Evolutionary conservation across 1,140 invertebrate species (phyloP).

Genomic region (Pectinophora gossypiella): DNA sequence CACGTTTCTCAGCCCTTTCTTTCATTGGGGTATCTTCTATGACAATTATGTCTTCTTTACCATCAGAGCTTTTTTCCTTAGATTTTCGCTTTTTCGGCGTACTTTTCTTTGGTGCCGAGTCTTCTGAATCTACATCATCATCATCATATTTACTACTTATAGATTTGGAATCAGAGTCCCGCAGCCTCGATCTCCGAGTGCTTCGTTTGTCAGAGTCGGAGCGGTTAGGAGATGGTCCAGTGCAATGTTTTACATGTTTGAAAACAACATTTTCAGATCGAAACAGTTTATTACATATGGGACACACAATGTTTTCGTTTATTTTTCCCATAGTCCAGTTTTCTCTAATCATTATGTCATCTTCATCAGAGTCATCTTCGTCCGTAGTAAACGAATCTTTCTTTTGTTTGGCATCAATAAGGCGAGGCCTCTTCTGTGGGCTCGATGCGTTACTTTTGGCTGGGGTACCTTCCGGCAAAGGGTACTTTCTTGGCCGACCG

Average conservation of each 20-base stretch:
- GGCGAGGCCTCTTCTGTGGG: constrained; percentile 52
- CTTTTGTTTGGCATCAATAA: constrained; percentile 37
- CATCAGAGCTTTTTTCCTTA: constrained; percentile 32
- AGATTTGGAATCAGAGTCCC: constrained; percentile 43
- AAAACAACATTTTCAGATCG: constrained; percentile 70
- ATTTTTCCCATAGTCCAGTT: constrained; percentile 71
- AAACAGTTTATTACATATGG: constrained; percentile 70
- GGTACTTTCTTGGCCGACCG: constrained; percentile 63
- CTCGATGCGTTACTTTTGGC: constrained; percentile 33
- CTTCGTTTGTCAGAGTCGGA: constrained; percentile 59
- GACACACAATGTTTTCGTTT: constrained; percentile 69
- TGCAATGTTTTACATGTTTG: constrained; percentile 74
- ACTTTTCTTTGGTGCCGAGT: constrained; percentile 12
- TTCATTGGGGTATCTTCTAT: constrained; percentile 53
- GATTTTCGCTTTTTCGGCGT: constrained; percentile 35
- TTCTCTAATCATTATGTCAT: constrained; percentile 53
- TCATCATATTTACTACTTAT: constrained; percentile 37
- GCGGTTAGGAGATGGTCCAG: constrained; percentile 59
- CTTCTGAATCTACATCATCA: constrained; percentile 37
- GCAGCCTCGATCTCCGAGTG: constrained; percentile 34
- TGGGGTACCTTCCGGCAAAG: constrained; percentile 32
- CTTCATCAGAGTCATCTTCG: constrained; percentile 49
- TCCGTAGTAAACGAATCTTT: constrained; percentile 27
- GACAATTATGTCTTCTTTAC: constrained; percentile 37
- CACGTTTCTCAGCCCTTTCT: constrained; percentile 28